phyloP scores from a whole-genome alignment of 2,797 vertebrate species.

The Sebastolobus altivelis region DNA sequence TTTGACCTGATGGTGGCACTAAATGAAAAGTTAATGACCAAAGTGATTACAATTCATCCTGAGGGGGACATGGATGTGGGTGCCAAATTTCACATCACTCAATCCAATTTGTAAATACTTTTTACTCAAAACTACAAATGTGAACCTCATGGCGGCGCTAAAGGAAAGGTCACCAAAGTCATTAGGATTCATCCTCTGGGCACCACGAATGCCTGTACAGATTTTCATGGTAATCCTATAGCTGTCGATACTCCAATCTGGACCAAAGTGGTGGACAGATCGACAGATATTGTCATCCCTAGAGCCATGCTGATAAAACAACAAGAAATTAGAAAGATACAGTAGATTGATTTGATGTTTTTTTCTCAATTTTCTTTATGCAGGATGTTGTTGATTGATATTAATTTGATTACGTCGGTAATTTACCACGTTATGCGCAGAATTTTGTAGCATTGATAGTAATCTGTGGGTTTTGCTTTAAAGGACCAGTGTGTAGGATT shows the following conservation, averaged over 20 bases:
- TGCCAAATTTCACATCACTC: background rate
- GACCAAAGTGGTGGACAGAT: background rate
- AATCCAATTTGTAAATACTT: background rate
- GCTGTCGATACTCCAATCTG: too few species aligned
- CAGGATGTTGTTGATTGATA: background rate
- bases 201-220: too few species aligned
- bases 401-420: background rate
- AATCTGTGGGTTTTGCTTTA: background rate
- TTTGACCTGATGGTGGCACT: background rate
- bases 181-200: background rate
- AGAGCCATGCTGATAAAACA: background rate
- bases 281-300: background rate
- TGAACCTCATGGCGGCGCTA: background rate
- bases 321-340: background rate
- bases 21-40: background rate
- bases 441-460: background rate
- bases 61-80: background rate
- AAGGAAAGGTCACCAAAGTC: conserved; percentile 1
- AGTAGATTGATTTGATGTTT: background rate
- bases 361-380: background rate
- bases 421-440: background rate
- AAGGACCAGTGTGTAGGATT: background rate
- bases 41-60: background rate
- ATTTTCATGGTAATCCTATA: too few species aligned
- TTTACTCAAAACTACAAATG: background rate